phyloP scores from a whole-genome alignment of 2,113 vertebrate species.

The Gallinago media region DNA sequence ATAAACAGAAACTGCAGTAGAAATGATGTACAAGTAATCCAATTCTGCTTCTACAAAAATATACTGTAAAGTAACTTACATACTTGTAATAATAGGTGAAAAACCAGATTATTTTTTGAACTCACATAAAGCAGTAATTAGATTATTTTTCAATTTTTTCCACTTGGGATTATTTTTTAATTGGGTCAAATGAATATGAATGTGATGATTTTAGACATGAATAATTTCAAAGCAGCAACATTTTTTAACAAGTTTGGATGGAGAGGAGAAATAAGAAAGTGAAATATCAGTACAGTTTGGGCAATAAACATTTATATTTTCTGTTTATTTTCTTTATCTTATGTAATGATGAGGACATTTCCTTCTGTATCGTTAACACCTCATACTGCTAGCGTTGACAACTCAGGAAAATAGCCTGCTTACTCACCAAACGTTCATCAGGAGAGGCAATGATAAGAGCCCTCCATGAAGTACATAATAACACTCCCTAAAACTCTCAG shows the following conservation, averaged over 20 bases:
- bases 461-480: conserved; percentile 1
- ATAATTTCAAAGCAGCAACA: background rate
- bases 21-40: background rate
- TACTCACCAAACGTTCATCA: conserved; percentile 53
- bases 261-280: background rate
- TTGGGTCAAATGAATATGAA: conserved; percentile 7
- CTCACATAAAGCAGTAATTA: background rate
- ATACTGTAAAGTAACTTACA: background rate
- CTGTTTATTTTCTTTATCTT: conserved; percentile 27
- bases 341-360: conserved; percentile 35
- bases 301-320: conserved; percentile 9
- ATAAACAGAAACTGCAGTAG: background rate
- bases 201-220: background rate
- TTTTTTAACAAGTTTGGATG: background rate
- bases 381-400: conserved; percentile 51
- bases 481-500: conserved; percentile 20
- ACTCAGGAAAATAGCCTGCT: conserved; percentile 57
- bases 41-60: background rate
- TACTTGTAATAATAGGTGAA: background rate
- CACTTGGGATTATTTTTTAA: conserved; percentile 36
- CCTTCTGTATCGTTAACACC: conserved; percentile 52
- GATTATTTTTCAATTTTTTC: conserved; percentile 22
- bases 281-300: background rate
- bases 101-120: conserved; percentile 11
- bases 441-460: conserved; percentile 20